Percentiles rank a stretch among this genome's conserved stretches.
Conservation (phyloP, 2,888 invertebrate species). For the Drosophila picticornis region DNA sequence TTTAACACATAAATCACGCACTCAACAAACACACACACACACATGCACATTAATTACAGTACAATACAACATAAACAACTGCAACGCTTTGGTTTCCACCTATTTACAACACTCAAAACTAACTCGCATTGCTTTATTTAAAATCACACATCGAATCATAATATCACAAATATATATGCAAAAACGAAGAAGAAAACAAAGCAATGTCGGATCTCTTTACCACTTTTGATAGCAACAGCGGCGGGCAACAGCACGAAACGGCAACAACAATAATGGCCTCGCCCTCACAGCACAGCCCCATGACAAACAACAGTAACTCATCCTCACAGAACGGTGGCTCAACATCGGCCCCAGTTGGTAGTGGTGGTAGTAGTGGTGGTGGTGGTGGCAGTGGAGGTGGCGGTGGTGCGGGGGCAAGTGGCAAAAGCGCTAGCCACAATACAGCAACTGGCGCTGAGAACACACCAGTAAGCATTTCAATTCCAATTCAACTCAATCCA, state of each 20-base stretch:
- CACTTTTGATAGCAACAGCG: constrained; percentile 83
- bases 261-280: constrained; percentile 83
- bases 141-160: constrained; percentile 9
- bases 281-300: constrained; percentile 84
- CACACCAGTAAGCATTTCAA: constrained; percentile 77
- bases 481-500: not conserved
- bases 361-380: constrained; percentile 28
- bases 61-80: constrained; percentile 39
- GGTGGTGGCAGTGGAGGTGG: constrained; percentile 1
- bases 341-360: constrained; percentile 33
- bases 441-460: constrained; percentile 66
- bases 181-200: constrained; percentile 22
- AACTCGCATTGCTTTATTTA: constrained; percentile 25
- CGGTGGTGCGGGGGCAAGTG: constrained; percentile 27
- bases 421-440: constrained; percentile 51
- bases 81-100: constrained; percentile 52
- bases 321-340: constrained; percentile 70
- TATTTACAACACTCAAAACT: constrained; percentile 1
- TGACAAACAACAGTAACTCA: constrained; percentile 72
- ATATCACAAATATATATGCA: constrained; percentile 3
- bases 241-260: constrained; percentile 58
- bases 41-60: constrained; percentile 30
- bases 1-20: constrained; percentile 25
- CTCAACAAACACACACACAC: constrained; percentile 29
- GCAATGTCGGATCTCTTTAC: constrained; percentile 84